A percentile compares a stretch with the other conserved stretches of the same genome.
Evolutionary conservation across 1,140 invertebrate genomes (phyloP).

Genomic region (Bombus consobrinus): DNA sequence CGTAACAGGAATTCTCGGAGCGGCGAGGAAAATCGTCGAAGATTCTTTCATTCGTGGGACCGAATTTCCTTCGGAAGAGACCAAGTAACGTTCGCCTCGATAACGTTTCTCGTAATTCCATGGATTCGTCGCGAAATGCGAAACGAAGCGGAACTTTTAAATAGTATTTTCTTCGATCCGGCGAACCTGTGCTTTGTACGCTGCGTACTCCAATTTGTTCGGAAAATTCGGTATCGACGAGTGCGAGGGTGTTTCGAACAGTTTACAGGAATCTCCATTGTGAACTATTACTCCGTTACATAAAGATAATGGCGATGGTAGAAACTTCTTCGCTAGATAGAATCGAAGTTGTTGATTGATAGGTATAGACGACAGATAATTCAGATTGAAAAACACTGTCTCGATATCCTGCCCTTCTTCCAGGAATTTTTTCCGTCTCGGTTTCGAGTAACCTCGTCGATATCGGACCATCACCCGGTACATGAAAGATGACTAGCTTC

Average conservation of each 20-base stretch:
- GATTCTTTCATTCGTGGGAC: too few relatives aligned
- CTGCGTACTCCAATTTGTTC: slow-evolving; percentile 40
- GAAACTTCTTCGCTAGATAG: neutral
- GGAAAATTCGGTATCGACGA: slow-evolving; percentile 35
- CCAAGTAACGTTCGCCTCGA: neutral
- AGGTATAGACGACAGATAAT: neutral
- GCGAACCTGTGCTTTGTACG: neutral
- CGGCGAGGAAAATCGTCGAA: neutral
- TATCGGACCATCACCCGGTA: neutral
- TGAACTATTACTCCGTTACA: slow-evolving; percentile 32
- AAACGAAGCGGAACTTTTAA: slow-evolving; percentile 45
- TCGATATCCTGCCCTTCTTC: neutral
- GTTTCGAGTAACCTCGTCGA: neutral
- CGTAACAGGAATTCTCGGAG: too few relatives aligned
- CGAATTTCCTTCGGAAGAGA: too few relatives aligned
- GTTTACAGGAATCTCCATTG: slow-evolving; percentile 4
- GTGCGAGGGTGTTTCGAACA: slow-evolving; percentile 1
- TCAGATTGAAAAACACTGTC: neutral
- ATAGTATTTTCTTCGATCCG: slow-evolving; percentile 4
- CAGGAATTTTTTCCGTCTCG: too few relatives aligned
- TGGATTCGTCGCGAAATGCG: slow-evolving; percentile 7
- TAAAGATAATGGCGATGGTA: neutral
- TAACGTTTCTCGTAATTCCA: slow-evolving; percentile 26
- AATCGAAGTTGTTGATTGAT: neutral
- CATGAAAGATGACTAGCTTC: neutral